A percentile compares a stretch with the other conserved stretches of the same genome.
Evolutionary conservation across 2,113 vertebrate genomes (phyloP).

Genomic region (Ramphastos sulfuratus): DNA sequence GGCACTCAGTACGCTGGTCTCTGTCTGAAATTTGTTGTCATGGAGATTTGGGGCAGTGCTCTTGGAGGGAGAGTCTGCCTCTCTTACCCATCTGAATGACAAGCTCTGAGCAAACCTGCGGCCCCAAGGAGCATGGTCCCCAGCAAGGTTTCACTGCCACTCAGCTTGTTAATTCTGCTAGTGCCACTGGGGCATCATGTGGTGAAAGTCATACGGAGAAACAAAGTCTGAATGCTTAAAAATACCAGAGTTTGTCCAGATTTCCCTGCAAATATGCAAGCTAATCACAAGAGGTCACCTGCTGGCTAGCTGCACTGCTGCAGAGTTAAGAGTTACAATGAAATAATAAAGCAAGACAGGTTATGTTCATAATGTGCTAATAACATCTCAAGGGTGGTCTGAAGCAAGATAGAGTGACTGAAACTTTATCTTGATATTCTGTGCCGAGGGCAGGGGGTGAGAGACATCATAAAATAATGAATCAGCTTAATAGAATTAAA

Average conservation of each 20-base stretch:
- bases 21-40: constrained; percentile 14
- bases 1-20: background rate
- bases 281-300: background rate
- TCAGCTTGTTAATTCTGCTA: accelerated
- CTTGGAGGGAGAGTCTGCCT: background rate
- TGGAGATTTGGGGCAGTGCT: background rate
- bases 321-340: background rate
- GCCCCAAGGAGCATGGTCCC: background rate
- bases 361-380: background rate
- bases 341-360: background rate
- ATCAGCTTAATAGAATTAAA: background rate
- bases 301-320: background rate
- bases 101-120: background rate
- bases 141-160: background rate
- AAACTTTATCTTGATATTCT: constrained; percentile 1
- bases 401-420: background rate
- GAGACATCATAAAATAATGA: background rate
- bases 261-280: background rate
- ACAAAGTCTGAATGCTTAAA: background rate
- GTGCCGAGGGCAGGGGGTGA: background rate
- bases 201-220: background rate
- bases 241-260: background rate
- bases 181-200: background rate
- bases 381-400: background rate
- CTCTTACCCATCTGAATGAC: background rate